Evolutionary conservation across 1,140 invertebrate species (phyloP).

Genomic region (Periplaneta americana): DNA sequence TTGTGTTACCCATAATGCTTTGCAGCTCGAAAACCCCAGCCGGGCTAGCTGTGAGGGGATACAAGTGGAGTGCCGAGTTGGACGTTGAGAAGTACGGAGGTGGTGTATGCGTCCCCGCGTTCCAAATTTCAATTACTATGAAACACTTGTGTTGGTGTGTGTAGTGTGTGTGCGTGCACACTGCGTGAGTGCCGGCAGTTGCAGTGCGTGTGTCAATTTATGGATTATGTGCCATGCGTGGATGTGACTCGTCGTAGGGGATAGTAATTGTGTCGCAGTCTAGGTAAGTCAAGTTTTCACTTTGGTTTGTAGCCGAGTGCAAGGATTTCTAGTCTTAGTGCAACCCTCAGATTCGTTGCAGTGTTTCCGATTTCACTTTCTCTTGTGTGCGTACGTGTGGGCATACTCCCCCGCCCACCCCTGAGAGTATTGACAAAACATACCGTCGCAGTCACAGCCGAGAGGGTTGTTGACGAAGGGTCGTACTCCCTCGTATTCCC

Average conservation of each 20-base stretch:
- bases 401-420: too few species aligned
- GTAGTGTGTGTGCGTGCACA: background rate
- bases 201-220: too few species aligned
- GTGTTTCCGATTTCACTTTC: too few species aligned
- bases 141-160: background rate
- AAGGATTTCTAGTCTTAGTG: too few species aligned
- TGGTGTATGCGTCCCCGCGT: background rate
- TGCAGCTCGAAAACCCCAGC: background rate
- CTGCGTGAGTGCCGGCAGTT: too few species aligned
- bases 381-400: too few species aligned
- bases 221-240: too few species aligned
- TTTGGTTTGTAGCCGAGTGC: too few species aligned
- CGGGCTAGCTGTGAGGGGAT: background rate
- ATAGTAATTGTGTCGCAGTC: too few species aligned
- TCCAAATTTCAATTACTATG: background rate
- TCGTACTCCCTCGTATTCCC: background rate
- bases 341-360: too few species aligned
- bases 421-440: background rate
- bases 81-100: background rate
- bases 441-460: background rate
- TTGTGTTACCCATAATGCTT: conserved; percentile 1
- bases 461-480: background rate
- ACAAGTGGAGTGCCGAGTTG: background rate
- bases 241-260: too few species aligned
- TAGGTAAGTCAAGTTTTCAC: too few species aligned